phyloP scores from a whole-genome alignment of 1,140 invertebrate species.

The Diachasma alloeum region DNA sequence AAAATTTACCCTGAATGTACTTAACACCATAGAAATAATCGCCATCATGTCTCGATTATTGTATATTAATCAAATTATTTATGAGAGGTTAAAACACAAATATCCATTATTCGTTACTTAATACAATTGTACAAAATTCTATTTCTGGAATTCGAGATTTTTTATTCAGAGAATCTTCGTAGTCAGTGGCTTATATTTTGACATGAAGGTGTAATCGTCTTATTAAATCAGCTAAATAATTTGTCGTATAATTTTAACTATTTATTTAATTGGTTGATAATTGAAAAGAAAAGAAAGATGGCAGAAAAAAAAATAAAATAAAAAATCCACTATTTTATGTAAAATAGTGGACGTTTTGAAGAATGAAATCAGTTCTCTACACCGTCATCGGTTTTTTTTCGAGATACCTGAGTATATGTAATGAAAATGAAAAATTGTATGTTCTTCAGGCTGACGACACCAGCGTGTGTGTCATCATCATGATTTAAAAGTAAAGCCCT shows the following conservation, averaged over 20 bases:
- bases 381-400: conserved; percentile 18
- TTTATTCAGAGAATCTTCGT: conserved; percentile 15
- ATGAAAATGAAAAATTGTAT: background rate
- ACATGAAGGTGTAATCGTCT: conserved; percentile 10
- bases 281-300: background rate
- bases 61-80: conserved; percentile 39
- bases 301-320: background rate
- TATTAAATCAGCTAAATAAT: background rate
- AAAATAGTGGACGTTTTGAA: background rate
- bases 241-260: background rate
- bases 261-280: background rate
- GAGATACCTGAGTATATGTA: conserved; percentile 29
- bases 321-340: too few species aligned
- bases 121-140: conserved; percentile 35
- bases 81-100: conserved; percentile 23
- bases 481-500: background rate
- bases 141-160: conserved; percentile 18
- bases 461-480: background rate
- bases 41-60: conserved; percentile 32
- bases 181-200: background rate
- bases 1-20: conserved; percentile 25
- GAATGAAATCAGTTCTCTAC: background rate
- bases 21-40: conserved; percentile 26
- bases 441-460: background rate
- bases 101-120: conserved; percentile 34